Conservation (phyloP, 2,888 invertebrate genomes). For the Microctonus brassicae region DNA sequence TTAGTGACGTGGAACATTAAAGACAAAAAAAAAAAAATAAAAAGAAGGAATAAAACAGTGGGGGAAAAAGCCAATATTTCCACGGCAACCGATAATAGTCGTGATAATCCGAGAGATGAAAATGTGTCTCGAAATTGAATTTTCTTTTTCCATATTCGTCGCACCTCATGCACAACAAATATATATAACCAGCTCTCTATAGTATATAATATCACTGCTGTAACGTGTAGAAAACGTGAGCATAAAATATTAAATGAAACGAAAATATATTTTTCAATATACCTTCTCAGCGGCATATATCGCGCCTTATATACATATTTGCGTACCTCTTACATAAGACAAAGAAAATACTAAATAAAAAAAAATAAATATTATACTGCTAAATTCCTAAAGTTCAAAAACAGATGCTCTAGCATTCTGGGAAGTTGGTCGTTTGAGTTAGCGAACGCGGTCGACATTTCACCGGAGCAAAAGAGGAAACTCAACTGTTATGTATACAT, state of each 20-base stretch:
- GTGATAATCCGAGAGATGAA: slow-evolving; percentile 29
- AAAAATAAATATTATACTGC: not conserved
- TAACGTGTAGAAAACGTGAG: too few species aligned
- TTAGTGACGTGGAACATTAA: not conserved
- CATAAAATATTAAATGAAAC: too few species aligned
- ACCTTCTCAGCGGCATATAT: not conserved
- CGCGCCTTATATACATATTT: not conserved
- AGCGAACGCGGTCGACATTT: slow-evolving; percentile 15
- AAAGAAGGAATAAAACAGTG: not conserved
- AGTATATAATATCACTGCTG: not conserved
- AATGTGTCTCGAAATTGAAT: slow-evolving; percentile 32
- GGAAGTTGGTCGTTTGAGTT: slow-evolving; percentile 16
- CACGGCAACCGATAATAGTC: slow-evolving; percentile 34
- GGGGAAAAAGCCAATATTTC: slow-evolving; percentile 32
- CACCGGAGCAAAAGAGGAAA: not conserved
- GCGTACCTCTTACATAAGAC: not conserved
- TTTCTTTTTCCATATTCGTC: slow-evolving; percentile 21
- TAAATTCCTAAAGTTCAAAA: slow-evolving; percentile 7
- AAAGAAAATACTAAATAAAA: not conserved
- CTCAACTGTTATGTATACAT: not conserved
- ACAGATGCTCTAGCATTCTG: slow-evolving; percentile 11
- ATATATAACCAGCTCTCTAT: too few species aligned
- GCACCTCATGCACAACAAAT: not conserved
- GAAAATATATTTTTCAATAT: not conserved
- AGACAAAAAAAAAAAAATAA: not conserved